phyloP scores from a whole-genome alignment of 2,888 invertebrate genomes.

The Amiota mariae region DNA sequence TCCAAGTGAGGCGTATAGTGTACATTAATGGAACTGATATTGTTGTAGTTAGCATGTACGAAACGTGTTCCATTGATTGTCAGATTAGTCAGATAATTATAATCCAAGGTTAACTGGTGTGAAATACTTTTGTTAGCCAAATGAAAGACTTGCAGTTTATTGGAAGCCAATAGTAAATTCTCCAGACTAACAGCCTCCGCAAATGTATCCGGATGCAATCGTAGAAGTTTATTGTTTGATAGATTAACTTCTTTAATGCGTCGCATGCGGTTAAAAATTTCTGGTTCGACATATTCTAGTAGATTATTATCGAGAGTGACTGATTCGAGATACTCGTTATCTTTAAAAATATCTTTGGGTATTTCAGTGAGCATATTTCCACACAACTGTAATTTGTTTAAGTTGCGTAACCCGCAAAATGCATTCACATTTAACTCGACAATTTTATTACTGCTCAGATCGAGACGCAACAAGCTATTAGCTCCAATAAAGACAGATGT shows the following conservation, averaged over 20 bases:
- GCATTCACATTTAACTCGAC: conserved; percentile 63
- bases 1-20: conserved; percentile 63
- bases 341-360: conserved; percentile 66
- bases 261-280: conserved; percentile 67
- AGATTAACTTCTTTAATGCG: conserved; percentile 70
- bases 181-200: conserved; percentile 65
- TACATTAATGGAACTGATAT: conserved; percentile 59
- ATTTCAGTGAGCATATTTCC: conserved; percentile 62
- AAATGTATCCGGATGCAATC: conserved; percentile 69
- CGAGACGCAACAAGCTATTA: conserved; percentile 65
- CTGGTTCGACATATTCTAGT: conserved; percentile 63
- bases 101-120: conserved; percentile 64
- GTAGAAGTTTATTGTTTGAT: conserved; percentile 62
- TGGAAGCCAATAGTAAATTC: conserved; percentile 60
- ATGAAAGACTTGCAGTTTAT: conserved; percentile 58
- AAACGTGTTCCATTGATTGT: conserved; percentile 66
- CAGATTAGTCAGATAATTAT: conserved; percentile 64
- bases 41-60: conserved; percentile 68
- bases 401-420: conserved; percentile 65
- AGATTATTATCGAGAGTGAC: conserved; percentile 68
- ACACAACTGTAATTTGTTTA: conserved; percentile 69
- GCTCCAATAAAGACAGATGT: conserved; percentile 72
- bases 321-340: conserved; percentile 67
- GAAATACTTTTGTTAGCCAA: conserved; percentile 64
- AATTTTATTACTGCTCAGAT: conserved; percentile 68